Evolutionary conservation across 2,797 vertebrate genomes (phyloP).

Genomic region (Coccyzus lansbergi): DNA sequence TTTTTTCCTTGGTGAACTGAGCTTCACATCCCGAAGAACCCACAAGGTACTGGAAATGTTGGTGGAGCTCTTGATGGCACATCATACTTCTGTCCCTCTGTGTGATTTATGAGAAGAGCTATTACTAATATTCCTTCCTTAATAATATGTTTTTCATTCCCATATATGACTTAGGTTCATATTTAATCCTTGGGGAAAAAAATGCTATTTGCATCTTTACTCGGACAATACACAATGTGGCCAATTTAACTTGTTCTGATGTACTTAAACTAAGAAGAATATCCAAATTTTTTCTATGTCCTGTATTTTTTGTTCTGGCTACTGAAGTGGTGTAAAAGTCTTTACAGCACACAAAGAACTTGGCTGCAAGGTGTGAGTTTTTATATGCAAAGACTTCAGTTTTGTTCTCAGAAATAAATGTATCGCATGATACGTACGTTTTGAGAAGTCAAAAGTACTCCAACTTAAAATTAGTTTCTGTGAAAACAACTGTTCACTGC

Average conservation of each 20-base stretch:
- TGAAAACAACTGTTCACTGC: not conserved
- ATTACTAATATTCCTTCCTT: not conserved
- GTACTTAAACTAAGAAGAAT: not conserved
- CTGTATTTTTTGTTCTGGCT: not conserved
- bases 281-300: not conserved
- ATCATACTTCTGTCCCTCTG: rapidly evolving
- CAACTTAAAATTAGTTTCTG: not conserved
- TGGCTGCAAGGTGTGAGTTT: not conserved
- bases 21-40: rapidly evolving
- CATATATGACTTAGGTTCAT: not conserved
- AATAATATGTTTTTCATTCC: not conserved
- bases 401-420: not conserved
- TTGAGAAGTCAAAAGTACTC: not conserved
- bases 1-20: not conserved
- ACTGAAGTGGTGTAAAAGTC: not conserved
- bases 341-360: not conserved
- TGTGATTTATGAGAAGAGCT: not conserved
- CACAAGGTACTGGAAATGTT: not conserved
- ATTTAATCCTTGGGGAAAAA: not conserved
- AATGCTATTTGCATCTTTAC: rapidly evolving
- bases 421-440: rapidly evolving
- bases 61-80: not conserved
- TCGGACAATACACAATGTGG: rapidly evolving
- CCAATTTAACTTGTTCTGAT: rapidly evolving
- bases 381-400: not conserved